Base-by-base conservation (phyloP, 2,113 vertebrate species). In the Pavo muticus region DNA sequence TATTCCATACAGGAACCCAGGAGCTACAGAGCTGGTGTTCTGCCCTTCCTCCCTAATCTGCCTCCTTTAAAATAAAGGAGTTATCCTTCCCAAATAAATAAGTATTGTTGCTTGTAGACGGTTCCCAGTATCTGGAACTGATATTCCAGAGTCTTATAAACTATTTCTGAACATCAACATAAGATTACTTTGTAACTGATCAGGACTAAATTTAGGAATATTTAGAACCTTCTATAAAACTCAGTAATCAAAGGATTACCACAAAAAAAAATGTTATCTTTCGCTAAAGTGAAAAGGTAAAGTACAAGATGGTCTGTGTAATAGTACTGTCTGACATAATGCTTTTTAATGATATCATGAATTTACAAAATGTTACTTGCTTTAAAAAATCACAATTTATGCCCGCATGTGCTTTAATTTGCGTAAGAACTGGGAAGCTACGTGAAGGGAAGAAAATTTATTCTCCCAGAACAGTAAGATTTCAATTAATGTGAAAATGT, bases 401-500 rank as follows among this genome's bases (percentile, higher is more conserved):
- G 56, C 29, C 35, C 0, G 0, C 50, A 14, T 65, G 25, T 83
- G 27, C 25, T 63, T 71, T 68, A 78, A 94, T 91, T 74, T 77
- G 64, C 3, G 10, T 64, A 88, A 86, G 27, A 86, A 37, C 35
- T 77, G 40, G 52, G 32, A 84, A 74, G 74, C 32, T 47, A 81
- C 25, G 85, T 0, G 5, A 74, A 63, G 42, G n/a, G 25, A 2
- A 10, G 78, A 79, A 65, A 35, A 92, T 92, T 88, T 91, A 79
- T 88, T 97, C 96, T 76, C 39, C 90, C 63, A 97, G 30, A 84
- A 92, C 59, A 95, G 68, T 95, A 96, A 93, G 87, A 97, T 90
- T 97, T 97, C 91, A 97, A 95, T 96, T 97, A 97, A 95, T 87
- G 73, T 91, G 90, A 94, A 98, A 97, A 97, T 74, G 87, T 89